These are phyloP conservation scores for Polyodon spathula DNA, from an alignment of 2,113 vertebrate genomes.

Conservation along the genomic window DNA sequence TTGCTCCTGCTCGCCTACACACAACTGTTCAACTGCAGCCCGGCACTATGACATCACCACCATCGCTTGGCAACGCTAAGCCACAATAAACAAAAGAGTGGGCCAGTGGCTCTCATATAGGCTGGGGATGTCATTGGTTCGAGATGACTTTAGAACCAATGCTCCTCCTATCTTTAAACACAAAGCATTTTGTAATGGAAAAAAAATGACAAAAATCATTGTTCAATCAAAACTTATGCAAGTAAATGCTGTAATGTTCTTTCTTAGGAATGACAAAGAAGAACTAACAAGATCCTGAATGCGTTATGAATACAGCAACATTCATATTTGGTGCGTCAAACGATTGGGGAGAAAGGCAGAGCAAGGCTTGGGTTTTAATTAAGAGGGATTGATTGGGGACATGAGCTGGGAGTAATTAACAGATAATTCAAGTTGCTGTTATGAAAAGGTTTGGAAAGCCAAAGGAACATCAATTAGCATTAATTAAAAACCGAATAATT, in stretches of 20 bases:
- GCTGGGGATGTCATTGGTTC: neutral
- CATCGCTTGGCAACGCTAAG: slow-evolving; percentile 23
- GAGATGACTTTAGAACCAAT: slow-evolving; percentile 2
- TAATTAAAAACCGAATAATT: slow-evolving; percentile 2
- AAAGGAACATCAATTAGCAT: slow-evolving; percentile 5
- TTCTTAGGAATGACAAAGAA: too few relatives aligned
- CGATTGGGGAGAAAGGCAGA: neutral
- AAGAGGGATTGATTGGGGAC: neutral
- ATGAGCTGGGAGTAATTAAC: neutral
- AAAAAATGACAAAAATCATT: too few relatives aligned
- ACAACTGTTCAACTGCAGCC: neutral
- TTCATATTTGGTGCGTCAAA: slow-evolving; percentile 1
- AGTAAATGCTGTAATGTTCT: too few relatives aligned
- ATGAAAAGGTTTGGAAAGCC: neutral
- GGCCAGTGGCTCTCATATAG: slow-evolving; percentile 8
- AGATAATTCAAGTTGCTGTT: slow-evolving; percentile 8
- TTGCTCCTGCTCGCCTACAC: neutral
- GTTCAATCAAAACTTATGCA: too few relatives aligned
- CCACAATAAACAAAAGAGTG: slow-evolving; percentile 13
- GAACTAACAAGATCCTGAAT: too few relatives aligned
- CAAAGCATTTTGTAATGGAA: too few relatives aligned
- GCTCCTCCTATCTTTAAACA: too few relatives aligned
- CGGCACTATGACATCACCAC: neutral
- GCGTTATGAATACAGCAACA: too few relatives aligned
- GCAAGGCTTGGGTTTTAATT: neutral